phyloP scores from a whole-genome alignment of 2,113 vertebrate genomes.

The Pedionomus torquatus region DNA sequence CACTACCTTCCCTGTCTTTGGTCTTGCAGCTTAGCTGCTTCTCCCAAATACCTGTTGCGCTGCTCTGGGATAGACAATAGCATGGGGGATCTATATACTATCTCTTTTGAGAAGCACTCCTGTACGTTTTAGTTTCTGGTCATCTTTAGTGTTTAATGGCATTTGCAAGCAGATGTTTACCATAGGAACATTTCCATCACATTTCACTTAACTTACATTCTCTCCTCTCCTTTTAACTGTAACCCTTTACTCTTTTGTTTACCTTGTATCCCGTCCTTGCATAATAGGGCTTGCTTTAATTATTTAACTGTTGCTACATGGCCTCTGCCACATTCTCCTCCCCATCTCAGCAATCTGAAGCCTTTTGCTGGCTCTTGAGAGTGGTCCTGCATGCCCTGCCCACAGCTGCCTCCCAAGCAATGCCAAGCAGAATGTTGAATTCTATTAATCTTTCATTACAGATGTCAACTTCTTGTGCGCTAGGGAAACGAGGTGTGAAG shows the following conservation, averaged over 20 bases:
- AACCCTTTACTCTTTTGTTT: not conserved
- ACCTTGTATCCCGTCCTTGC: not conserved
- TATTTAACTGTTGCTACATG: fast-evolving
- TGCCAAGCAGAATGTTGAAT: not conserved
- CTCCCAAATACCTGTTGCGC: fast-evolving
- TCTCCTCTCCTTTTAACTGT: not conserved
- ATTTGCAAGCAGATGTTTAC: not conserved
- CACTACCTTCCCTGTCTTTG: fast-evolving
- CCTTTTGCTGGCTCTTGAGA: not conserved
- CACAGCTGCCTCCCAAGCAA: fast-evolving
- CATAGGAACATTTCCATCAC: fast-evolving
- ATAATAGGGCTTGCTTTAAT: not conserved
- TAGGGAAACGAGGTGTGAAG: not conserved
- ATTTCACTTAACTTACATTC: not conserved
- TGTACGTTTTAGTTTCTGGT: not conserved
- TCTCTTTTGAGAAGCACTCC: not conserved
- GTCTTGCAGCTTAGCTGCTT: fast-evolving
- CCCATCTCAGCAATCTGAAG: fast-evolving
- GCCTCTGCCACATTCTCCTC: not conserved
- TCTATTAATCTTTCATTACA: not conserved
- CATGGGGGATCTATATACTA: fast-evolving
- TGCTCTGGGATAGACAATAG: not conserved
- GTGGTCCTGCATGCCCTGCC: not conserved
- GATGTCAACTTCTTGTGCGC: not conserved
- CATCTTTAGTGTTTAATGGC: not conserved